Base-by-base conservation (phyloP, 2,797 vertebrate species). In the Manis crassicaudata region DNA sequence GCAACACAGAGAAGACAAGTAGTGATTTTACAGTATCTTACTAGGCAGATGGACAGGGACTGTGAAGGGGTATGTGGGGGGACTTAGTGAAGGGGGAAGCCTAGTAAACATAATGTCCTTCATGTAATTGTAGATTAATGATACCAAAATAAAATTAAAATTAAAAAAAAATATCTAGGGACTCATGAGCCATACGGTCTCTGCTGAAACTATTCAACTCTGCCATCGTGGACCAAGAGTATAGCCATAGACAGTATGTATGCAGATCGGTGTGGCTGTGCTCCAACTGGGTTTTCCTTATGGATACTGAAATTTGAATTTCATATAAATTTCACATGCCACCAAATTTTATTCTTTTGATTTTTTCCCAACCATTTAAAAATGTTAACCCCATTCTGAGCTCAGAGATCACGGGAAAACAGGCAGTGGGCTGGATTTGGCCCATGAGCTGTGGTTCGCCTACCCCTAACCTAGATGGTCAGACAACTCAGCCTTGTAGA, bases 261-360 rank as follows among this genome's bases (percentile, higher is more conserved):
- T 84, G 63, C 50, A 90, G 80, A 89, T 35, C 68, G 72, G 54
- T 17, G 1, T 25, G 35, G 23, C 63, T 92, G 11, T 43, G 35
- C 35, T 32, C 32, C 60, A 91, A 67, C 67, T 21, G 87, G 77
- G 23, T 2, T 76, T 97, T 68, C 35, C 95, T 95, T 75, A 37
- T 37, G n/a, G 68, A 91, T 82, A 70, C 56, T 54, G 37, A 95
- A 92, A 92, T 91, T 88, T 93, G 62, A 95, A 77, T 95, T 88
- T 90, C 8, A 62, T 87, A 46, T 50, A 37, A 68, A 35, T 90
- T 94, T 92, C 46, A 70, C n/a, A 8, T 46, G 65, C 75, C 70
- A 65, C 50, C 37, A 84, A 63, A 81, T 94, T 77, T 11, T 46
- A 40, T 77, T 88, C 27, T 32, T 96, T 90, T 77, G 3, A 90